These are phyloP conservation scores for Achatina immaculata DNA, from an alignment of 1,140 invertebrate species.

Conservation along the genomic window DNA sequence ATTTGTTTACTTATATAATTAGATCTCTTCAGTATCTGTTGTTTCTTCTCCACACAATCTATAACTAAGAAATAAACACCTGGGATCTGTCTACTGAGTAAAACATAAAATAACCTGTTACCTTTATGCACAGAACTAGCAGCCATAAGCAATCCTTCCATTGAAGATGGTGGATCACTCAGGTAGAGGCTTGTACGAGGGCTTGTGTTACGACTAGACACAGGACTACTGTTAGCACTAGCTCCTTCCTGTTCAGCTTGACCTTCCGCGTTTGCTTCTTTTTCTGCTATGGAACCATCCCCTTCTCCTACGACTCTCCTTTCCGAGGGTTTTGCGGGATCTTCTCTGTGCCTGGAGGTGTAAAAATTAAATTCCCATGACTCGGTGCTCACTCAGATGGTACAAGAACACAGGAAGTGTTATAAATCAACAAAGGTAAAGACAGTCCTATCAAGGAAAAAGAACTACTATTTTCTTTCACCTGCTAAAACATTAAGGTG, in stretches of 20 bases:
- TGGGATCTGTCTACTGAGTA: too few relatives aligned
- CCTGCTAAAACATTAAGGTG: too few relatives aligned
- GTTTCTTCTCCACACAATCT: too few relatives aligned
- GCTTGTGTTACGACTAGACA: conserved; percentile 41
- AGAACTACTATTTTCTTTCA: too few relatives aligned
- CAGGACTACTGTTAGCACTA: conserved; percentile 50
- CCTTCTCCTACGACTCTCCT: conserved; percentile 40
- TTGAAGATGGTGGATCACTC: conserved; percentile 33
- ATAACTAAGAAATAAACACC: too few relatives aligned
- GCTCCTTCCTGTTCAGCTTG: conserved; percentile 34
- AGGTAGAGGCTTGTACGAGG: conserved; percentile 42
- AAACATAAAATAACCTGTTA: neutral
- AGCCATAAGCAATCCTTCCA: conserved; percentile 21
- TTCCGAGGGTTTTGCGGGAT: conserved; percentile 50
- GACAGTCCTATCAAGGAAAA: too few relatives aligned
- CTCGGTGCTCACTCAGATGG: too few relatives aligned
- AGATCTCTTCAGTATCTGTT: too few relatives aligned
- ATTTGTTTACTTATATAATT: too few relatives aligned
- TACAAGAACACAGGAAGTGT: too few relatives aligned
- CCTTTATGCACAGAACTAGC: neutral
- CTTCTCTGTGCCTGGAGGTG: conserved; percentile 45
- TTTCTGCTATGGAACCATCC: neutral
- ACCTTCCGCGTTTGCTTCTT: neutral
- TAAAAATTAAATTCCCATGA: too few relatives aligned
- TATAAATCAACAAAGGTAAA: too few relatives aligned